Evolutionary conservation across 2,113 vertebrate species (phyloP).

Genomic region (Catharus fuscescens): DNA sequence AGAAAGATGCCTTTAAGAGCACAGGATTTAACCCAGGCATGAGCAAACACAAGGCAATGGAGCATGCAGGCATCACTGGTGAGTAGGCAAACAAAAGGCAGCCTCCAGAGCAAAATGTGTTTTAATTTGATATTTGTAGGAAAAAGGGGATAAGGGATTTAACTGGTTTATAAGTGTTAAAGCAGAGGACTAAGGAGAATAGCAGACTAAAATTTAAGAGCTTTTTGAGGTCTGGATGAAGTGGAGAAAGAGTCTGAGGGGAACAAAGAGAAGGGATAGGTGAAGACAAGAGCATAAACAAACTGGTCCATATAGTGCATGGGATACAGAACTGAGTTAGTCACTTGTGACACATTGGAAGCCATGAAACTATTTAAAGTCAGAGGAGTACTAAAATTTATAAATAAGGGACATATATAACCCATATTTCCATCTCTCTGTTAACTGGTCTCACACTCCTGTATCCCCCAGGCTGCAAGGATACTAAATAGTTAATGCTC

Average conservation of each 20-base stretch:
- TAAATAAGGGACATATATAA: neutral
- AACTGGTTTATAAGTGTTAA: neutral
- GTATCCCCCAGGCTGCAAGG: neutral
- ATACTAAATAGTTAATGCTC: conserved; percentile 49
- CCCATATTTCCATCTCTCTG: neutral
- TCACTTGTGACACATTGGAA: neutral
- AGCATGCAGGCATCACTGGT: neutral
- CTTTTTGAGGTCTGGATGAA: neutral
- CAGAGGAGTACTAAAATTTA: neutral
- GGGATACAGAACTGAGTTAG: neutral
- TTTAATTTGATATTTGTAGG: conserved; percentile 38
- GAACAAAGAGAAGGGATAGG: neutral
- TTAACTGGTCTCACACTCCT: neutral
- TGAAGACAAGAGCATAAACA: neutral
- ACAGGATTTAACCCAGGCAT: neutral
- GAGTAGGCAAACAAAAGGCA: neutral
- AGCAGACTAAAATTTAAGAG: neutral
- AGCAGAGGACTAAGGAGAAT: neutral
- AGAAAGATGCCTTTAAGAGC: neutral
- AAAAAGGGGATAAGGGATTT: neutral
- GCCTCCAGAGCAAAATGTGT: conserved; percentile 8
- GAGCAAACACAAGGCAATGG: neutral
- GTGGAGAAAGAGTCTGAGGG: neutral
- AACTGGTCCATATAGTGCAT: neutral
- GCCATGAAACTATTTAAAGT: neutral